Evolutionary conservation across 2,113 vertebrate genomes (phyloP).

Genomic region (Pseudorasbora parva): DNA sequence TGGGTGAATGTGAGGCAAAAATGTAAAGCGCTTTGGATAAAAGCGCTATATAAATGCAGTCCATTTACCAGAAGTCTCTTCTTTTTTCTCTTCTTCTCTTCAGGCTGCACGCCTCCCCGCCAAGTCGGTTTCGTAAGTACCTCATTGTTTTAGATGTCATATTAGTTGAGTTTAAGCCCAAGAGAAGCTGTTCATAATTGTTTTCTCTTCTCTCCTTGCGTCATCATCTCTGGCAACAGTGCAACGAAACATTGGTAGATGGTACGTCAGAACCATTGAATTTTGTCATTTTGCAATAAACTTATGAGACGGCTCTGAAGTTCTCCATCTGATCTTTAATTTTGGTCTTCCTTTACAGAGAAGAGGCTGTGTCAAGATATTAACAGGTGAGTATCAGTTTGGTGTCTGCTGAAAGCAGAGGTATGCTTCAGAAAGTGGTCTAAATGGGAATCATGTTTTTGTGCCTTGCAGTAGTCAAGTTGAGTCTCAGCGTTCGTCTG

Average conservation of each 20-base stretch:
- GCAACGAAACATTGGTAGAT: constrained; percentile 52
- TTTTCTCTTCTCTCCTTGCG: constrained; percentile 17
- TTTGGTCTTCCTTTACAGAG: constrained; percentile 35
- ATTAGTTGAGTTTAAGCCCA: not conserved
- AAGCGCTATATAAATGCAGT: too few relatives aligned
- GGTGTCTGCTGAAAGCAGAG: not conserved
- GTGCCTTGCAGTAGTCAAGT: constrained; percentile 18
- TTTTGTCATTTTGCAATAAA: not conserved
- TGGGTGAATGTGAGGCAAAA: too few relatives aligned
- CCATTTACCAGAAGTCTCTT: not conserved
- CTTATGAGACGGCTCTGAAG: not conserved
- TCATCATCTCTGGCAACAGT: constrained; percentile 41
- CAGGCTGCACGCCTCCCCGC: constrained; percentile 14
- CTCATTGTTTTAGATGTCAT: not conserved
- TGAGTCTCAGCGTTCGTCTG: not conserved
- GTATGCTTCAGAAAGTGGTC: not conserved
- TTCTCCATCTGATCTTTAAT: not conserved
- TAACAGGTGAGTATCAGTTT: constrained; percentile 41
- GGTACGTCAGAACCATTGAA: constrained; percentile 53
- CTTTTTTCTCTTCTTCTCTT: not conserved
- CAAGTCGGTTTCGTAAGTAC: constrained; percentile 24
- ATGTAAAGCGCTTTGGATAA: too few relatives aligned
- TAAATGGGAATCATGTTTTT: not conserved
- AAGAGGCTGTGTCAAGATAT: constrained; percentile 42
- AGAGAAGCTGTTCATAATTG: not conserved